These are phyloP conservation scores for Beroe ovata DNA, from an alignment of 37 sponge, comb jelly and placozoan genomes.

Conservation along the genomic window DNA sequence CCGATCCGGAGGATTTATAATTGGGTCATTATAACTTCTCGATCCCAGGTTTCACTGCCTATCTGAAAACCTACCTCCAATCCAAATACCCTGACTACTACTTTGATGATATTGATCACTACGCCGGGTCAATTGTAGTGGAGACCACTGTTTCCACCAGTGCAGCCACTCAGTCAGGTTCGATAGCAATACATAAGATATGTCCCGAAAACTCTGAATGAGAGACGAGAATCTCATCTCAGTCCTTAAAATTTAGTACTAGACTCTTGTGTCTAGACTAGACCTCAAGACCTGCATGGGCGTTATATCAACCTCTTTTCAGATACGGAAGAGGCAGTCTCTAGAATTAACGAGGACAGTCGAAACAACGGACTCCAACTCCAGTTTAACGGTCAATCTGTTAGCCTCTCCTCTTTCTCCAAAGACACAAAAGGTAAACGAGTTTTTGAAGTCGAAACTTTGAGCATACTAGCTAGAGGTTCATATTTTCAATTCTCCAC, in stretches of 20 bases:
- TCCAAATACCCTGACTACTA: constrained; percentile 44
- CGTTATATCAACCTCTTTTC: neutral
- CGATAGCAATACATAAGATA: no score
- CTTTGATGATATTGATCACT: constrained; percentile 58
- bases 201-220: no score
- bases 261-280: no score
- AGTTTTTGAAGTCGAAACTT: no score
- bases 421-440: neutral
- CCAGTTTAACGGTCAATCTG: constrained; percentile 9
- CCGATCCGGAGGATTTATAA: no score
- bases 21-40: no score
- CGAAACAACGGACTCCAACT: neutral
- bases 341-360: neutral
- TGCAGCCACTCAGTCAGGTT: neutral
- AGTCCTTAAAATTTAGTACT: no score
- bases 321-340: constrained; percentile 35
- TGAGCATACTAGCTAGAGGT: no score
- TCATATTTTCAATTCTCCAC: no score
- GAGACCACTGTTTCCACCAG: constrained; percentile 43
- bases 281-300: no score
- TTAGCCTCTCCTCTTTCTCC: neutral
- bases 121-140: constrained; percentile 7
- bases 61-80: neutral
- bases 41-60: constrained; percentile 51
- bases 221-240: no score